Base-by-base conservation (phyloP, 2,888 invertebrate genomes). In the Coenonympha arcania region DNA sequence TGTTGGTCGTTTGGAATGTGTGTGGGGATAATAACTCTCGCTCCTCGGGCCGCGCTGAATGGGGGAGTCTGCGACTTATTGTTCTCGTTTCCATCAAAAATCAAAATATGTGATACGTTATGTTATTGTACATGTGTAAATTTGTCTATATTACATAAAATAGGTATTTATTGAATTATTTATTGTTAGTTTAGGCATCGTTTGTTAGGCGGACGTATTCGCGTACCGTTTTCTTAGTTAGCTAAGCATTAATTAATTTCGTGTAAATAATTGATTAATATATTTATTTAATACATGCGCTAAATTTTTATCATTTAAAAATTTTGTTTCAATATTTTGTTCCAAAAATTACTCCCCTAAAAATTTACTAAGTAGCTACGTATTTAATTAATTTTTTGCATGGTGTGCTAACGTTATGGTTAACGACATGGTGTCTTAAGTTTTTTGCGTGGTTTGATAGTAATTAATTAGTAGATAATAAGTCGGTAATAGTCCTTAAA, bases 51-150 rank as follows among this genome's bases (percentile, higher is more conserved):
- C 61, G 61, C 65, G 28, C 58, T 39, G 48, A 58, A 56, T 63
- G 76, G 76, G 76, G 73, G 79, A 77, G 80, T 60, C 57, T 51
- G 78, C 71, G 83, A 84, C 82, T 83, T 85, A 85, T 85, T 85
- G 71, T 79, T 75, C 78, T 73, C 70, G 56, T 31, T 30, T 8
- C 11, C 19, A 24, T 50, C 39, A 46, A 48, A 62, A 53, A 44
- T 44, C 52, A n/a, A n/a, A n/a, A n/a, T n/a, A n/a, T 64, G 56
- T 56, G 57, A 57, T 58, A 57, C 50, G 54, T 61, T 61, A 54
- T n/a, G n/a, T n/a, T n/a, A n/a, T n/a, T 51, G 47, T 46, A 44
- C 31, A 49, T 50, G 41, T 56, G 43, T 56, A 56, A 39, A 52
- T 51, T 69, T 74, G 69, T 73, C 68, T 69, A 73, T 73, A 58